A percentile compares a stretch with the other conserved stretches of the same genome.
These are phyloP conservation scores for Cyprinus carpio DNA, from an alignment of 2,113 vertebrate species.

Conservation along the genomic window DNA sequence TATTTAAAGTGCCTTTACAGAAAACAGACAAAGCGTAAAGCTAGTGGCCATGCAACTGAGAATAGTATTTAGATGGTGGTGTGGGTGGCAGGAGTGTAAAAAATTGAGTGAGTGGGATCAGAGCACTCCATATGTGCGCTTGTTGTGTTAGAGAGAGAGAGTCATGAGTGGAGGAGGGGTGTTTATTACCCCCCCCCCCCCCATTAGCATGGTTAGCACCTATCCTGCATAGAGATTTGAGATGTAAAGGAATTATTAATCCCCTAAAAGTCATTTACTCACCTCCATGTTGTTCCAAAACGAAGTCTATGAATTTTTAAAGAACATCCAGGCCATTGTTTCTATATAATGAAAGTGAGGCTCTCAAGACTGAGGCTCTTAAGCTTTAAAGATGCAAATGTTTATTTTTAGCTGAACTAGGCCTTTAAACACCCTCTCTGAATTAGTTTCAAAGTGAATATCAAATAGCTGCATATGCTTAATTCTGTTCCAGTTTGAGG, in stretches of 20 bases:
- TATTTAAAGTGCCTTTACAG: not conserved
- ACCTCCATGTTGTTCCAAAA: not conserved
- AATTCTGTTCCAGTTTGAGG: not conserved
- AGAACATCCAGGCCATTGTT: not conserved
- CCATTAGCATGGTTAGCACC: not conserved
- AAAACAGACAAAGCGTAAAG: not conserved
- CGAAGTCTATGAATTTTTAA: not conserved
- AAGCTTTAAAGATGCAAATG: not conserved
- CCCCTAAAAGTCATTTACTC: not conserved
- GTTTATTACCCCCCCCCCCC: not conserved
- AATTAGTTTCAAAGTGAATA: not conserved
- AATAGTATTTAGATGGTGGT: slow-evolving; percentile 19
- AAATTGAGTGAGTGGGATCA: slow-evolving; percentile 30
- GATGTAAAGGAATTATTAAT: not conserved
- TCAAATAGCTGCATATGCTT: not conserved
- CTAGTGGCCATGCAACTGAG: slow-evolving; percentile 29
- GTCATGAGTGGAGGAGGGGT: slow-evolving; percentile 19
- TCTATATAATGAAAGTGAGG: not conserved
- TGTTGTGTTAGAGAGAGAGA: slow-evolving; percentile 23
- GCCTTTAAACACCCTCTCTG: not conserved
- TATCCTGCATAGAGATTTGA: not conserved
- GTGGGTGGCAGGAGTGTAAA: slow-evolving; percentile 43
- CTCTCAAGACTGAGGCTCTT: not conserved
- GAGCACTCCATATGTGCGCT: slow-evolving; percentile 39
- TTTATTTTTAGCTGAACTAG: not conserved